phyloP scores from a whole-genome alignment of 2,888 invertebrate genomes.

The Microctonus brassicae region DNA sequence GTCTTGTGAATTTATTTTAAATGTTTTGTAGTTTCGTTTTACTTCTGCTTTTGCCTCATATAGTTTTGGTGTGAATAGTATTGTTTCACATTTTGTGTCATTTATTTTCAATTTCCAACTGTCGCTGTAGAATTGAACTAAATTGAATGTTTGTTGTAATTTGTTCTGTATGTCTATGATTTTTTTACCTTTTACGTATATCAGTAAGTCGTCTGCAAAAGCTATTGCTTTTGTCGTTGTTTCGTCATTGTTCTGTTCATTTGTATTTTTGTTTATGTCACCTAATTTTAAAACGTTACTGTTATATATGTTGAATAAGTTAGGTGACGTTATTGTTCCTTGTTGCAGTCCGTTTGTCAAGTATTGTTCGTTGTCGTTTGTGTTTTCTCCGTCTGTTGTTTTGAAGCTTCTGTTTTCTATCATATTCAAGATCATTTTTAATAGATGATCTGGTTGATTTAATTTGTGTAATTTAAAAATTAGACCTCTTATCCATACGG shows the following conservation, averaged over 20 bases:
- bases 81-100: conserved; percentile 25
- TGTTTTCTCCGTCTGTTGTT: neutral
- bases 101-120: conserved; percentile 35
- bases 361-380: too few species aligned
- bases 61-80: conserved; percentile 24
- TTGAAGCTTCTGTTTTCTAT: neutral
- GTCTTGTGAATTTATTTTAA: neutral
- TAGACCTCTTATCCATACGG: neutral
- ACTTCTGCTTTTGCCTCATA: neutral
- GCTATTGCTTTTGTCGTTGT: conserved; percentile 28
- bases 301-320: conserved; percentile 35
- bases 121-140: neutral
- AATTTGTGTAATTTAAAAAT: neutral
- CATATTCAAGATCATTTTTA: neutral
- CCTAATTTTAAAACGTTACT: conserved; percentile 27
- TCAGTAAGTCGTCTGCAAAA: conserved; percentile 40
- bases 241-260: conserved; percentile 14
- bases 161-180: neutral
- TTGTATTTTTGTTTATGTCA: too few species aligned
- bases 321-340: conserved; percentile 37
- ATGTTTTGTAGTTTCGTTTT: neutral
- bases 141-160: conserved; percentile 10
- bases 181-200: conserved; percentile 28
- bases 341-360: neutral
- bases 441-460: neutral